These are phyloP conservation scores for Leptocoma aspasia DNA, from an alignment of 2,113 vertebrate genomes.

Conservation along the genomic window DNA sequence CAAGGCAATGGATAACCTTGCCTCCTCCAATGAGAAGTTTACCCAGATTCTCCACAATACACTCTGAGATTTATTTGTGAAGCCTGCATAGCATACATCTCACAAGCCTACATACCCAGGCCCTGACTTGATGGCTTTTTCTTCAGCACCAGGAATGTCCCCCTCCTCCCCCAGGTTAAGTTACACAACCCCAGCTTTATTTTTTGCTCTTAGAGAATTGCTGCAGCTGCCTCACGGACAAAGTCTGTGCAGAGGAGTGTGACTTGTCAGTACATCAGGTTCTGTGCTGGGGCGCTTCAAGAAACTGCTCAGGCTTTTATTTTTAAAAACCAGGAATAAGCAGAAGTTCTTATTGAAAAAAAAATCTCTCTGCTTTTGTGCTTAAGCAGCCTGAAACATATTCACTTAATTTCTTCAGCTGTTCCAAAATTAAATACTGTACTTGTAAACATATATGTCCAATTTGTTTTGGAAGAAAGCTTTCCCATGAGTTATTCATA, in stretches of 20 bases:
- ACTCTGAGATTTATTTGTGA: neutral
- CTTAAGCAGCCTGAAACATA: neutral
- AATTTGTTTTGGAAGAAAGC: conserved; percentile 10
- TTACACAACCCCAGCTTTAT: conserved; percentile 50
- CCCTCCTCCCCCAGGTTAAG: conserved; percentile 32
- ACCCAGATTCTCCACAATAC: neutral
- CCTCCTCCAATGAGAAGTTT: neutral
- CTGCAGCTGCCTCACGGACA: conserved; percentile 15
- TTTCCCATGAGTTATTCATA: neutral
- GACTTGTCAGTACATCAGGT: conserved; percentile 51
- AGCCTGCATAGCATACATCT: neutral
- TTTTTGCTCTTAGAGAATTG: conserved; percentile 32
- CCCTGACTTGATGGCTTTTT: neutral
- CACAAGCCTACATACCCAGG: neutral
- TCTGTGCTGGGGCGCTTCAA: neutral
- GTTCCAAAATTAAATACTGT: neutral
- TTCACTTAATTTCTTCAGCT: neutral
- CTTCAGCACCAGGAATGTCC: conserved; percentile 13
- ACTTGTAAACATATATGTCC: neutral
- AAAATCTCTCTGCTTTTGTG: neutral
- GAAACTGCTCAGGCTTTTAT: conserved; percentile 12
- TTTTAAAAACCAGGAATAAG: neutral
- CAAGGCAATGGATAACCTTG: neutral
- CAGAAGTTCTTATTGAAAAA: neutral
- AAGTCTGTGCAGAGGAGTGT: conserved; percentile 32